These are phyloP conservation scores for Mimachlamys varia DNA, from an alignment of 2,888 invertebrate genomes.

Conservation along the genomic window DNA sequence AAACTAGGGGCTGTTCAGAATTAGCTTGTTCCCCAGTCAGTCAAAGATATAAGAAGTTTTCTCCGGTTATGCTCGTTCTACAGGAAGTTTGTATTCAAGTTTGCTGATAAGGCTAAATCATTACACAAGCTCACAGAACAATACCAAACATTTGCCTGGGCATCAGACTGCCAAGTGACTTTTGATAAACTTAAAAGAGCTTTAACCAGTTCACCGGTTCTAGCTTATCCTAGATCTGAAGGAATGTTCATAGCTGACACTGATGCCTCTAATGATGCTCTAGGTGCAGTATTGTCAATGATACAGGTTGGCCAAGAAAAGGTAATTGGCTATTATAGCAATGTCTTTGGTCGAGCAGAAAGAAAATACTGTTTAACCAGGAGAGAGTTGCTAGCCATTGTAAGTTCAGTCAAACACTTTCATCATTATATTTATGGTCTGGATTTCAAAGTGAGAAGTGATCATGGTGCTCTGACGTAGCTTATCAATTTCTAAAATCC, in stretches of 20 bases:
- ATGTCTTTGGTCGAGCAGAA: conserved; percentile 31
- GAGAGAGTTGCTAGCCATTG: conserved; percentile 37
- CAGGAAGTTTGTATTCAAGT: background rate
- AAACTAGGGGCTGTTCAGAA: conserved; percentile 42
- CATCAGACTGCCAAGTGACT: background rate
- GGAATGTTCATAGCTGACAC: conserved; percentile 39
- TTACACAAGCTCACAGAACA: conserved; percentile 31
- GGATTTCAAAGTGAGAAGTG: too few relatives aligned
- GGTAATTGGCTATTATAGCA: conserved; percentile 42
- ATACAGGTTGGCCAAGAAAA: conserved; percentile 43
- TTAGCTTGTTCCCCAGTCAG: conserved; percentile 42
- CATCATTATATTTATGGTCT: too few relatives aligned
- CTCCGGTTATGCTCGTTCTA: conserved; percentile 25
- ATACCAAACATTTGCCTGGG: background rate
- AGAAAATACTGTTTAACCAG: conserved; percentile 42
- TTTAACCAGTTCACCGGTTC: conserved; percentile 33
- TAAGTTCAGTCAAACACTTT: background rate
- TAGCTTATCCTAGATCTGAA: background rate
- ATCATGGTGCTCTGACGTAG: too few relatives aligned
- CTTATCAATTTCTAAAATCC: too few relatives aligned
- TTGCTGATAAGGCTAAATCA: conserved; percentile 32
- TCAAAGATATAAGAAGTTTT: conserved; percentile 43
- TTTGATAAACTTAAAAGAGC: conserved; percentile 44
- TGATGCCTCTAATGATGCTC: conserved; percentile 36
- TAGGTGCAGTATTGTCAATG: conserved; percentile 45